These are phyloP conservation scores for Bombus pyrosoma DNA, from an alignment of 1,140 invertebrate genomes.

Conservation along the genomic window DNA sequence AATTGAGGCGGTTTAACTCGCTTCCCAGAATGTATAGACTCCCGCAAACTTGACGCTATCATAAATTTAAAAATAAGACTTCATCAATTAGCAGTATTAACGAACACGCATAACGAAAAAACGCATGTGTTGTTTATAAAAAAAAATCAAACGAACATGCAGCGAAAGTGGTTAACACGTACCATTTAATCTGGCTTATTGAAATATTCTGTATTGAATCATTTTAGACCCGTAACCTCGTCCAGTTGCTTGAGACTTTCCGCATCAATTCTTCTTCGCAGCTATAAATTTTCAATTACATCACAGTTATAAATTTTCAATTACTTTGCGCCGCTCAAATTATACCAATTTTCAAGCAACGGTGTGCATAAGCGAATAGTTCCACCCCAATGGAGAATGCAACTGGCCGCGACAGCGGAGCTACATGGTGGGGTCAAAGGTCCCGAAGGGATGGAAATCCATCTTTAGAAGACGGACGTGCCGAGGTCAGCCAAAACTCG, in stretches of 20 bases:
- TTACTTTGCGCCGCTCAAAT: no score
- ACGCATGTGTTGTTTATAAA: neutral
- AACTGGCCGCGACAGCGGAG: neutral
- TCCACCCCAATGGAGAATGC: conserved; percentile 27
- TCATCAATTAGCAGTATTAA: neutral
- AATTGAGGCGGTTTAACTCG: neutral
- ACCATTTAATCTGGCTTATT: no score
- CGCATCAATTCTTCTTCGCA: no score
- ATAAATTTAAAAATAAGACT: neutral
- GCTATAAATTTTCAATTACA: no score
- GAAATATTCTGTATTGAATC: no score
- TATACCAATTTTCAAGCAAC: no score
- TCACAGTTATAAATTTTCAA: no score
- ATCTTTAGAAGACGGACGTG: conserved; percentile 51
- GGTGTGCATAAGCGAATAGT: neutral
- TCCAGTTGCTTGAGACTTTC: no score
- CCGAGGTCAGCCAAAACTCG: conserved; percentile 63
- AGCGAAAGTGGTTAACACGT: no score
- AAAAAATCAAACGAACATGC: no score
- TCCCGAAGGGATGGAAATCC: conserved; percentile 53
- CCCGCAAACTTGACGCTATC: no score
- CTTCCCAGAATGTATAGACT: neutral
- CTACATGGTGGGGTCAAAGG: conserved; percentile 31
- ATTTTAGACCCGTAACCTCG: no score
- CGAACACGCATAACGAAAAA: neutral